Base-by-base conservation (phyloP, 2,113 vertebrate genomes). In the Pelecanoides urinatrix region DNA sequence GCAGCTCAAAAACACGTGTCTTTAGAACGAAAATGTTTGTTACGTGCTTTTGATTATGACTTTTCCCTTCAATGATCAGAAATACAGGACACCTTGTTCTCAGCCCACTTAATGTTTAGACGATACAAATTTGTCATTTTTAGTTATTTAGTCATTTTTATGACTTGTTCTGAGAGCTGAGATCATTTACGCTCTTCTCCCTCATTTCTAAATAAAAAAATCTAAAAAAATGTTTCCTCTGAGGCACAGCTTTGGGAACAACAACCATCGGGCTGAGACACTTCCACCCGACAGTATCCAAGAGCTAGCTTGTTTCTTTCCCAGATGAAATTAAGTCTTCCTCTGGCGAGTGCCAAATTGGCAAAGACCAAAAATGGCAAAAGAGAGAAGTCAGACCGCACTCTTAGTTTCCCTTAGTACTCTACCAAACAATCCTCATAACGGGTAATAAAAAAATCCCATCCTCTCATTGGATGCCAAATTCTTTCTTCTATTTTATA, bases 241-340 rank as follows among this genome's bases (percentile, higher is more conserved):
- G 86, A 85, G 90, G 52, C 56, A 78, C 1, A 0, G 30, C 77
- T 95, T 79, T 61, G 67, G 62, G 85, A 95, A 88, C 62, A 89
- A 79, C 59, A 55, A 75, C 56, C 0, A 2, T 50, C 34, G 2
- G 59, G 59, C 80, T 95, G 56, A 89, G 80, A 67, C 40, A 56
- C 84, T 95, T 92, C 87, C 77, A 91, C 58, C 36, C 12, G 40
- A 34, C 40, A 61, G 74, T 14, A 67, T 87, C 90, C 62, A 82
- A 88, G 56, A 87, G 70, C 45, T 59, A 61, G 34, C 44, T 90
- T 76, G 81, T 88, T 88, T 53, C 93, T 93, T 93, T 88, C 85
- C 71, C 78, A 83, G 67, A 90, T 76, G 27, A 96, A 96, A 96
- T 82, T 38, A 86, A 75, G 77, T 62, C 94, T 96, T 97, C 74